Evolutionary conservation across 2,888 invertebrate species (phyloP).

Genomic region (Hydrotaea diabolus): DNA sequence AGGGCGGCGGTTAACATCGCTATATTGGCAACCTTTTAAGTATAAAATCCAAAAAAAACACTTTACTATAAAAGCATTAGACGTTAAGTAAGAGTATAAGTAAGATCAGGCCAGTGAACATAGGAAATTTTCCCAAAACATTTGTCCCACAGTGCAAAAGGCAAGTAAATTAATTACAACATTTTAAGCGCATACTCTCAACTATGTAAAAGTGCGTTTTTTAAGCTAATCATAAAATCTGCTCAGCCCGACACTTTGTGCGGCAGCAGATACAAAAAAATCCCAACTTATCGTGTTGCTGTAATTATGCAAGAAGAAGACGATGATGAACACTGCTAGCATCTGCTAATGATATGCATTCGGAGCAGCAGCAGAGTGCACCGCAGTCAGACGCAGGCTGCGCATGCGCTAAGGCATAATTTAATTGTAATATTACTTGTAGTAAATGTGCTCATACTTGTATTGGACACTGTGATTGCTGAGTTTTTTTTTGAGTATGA

Average conservation of each 20-base stretch:
- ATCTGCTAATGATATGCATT: not conserved
- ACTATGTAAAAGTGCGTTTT: constrained; percentile 63
- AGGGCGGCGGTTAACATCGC: too few relatives aligned
- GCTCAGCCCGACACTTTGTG: constrained; percentile 41
- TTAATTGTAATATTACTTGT: constrained; percentile 42
- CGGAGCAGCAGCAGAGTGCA: not conserved
- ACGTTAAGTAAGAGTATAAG: too few relatives aligned
- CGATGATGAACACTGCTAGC: not conserved
- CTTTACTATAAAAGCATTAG: too few relatives aligned
- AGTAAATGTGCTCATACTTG: constrained; percentile 13
- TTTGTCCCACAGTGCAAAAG: not conserved
- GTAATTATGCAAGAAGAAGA: not conserved
- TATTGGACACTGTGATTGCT: not conserved
- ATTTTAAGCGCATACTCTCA: constrained; percentile 58
- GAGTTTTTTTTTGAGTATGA: not conserved
- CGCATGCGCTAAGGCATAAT: constrained; percentile 33
- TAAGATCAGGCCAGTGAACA: too few relatives aligned
- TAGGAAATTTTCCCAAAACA: too few relatives aligned
- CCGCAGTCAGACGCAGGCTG: constrained; percentile 6
- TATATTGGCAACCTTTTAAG: too few relatives aligned
- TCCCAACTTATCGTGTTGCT: not conserved
- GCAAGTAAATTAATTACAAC: constrained; percentile 62
- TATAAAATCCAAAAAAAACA: too few relatives aligned
- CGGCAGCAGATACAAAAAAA: not conserved
- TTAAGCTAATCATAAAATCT: constrained; percentile 63